Base-by-base conservation (phyloP, 2,888 invertebrate species). In the Apotomis betuletana region DNA sequence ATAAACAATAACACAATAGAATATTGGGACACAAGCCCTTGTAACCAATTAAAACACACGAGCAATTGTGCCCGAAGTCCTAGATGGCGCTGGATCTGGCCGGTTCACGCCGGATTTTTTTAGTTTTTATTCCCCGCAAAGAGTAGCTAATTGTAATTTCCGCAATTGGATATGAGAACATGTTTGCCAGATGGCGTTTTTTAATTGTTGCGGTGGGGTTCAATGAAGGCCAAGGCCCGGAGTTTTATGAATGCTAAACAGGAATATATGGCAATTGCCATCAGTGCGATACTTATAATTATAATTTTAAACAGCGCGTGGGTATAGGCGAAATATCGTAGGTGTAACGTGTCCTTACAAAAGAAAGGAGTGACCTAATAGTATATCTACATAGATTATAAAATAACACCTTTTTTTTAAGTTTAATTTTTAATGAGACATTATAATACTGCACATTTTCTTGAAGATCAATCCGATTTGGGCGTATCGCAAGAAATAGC, bases 201-300 rank as follows among this genome's bases (percentile, higher is more conserved):
- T 63, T 74, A 74, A 74, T 70, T 70, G 67, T 63, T 44, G 54
- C 59, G 58, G 41, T 54, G 12, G 51, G 46, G 15, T 67, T 78
- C 74, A 83, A 83, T 81, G 76, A 81, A 77, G 79, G 77, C 81
- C 89, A 89, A 89, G 89, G 89, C 85, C 85, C 81, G 79, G 80
- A 82, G 76, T 76, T 78, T 77, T 78, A 76, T 57, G 90, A 89
- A 83, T 9, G 55, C 54, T 46, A 59, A 65, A 58, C 59, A 46
- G 60, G 12, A 54, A 38, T 55, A 1, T 15, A 3, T 64, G 55
- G 44, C 44, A 44, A 62, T 63, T 52, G 52, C 52, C 51, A 51
- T 6, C 13, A 10, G 10, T 27, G 15, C 44, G 9, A 44, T 46
- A 46, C 46, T 49, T 15, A 60, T 49, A 10, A 61, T 27, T 41